Percentiles rank a stretch among this genome's conserved stretches.
These are phyloP conservation scores for Brachynemurus nebulosus DNA, from an alignment of 2,888 invertebrate species.

Conservation along the genomic window DNA sequence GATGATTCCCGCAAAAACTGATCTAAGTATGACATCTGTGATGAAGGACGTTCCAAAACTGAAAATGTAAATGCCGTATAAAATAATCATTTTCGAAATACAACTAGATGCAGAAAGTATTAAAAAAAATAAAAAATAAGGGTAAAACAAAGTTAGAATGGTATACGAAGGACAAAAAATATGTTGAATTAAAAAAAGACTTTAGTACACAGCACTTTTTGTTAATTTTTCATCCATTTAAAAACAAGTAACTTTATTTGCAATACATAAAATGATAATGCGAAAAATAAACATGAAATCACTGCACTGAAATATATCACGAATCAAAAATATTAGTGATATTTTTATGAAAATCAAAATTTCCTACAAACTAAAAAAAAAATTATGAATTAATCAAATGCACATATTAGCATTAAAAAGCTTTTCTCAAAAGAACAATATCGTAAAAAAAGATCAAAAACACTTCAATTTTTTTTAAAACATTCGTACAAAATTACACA, in stretches of 20 bases:
- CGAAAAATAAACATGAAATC: no score
- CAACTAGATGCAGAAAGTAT: slow-evolving; percentile 12
- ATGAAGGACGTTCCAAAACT: slow-evolving; percentile 81
- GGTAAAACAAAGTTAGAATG: no score
- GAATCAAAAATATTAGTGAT: no score
- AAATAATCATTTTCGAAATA: slow-evolving; percentile 13
- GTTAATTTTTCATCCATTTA: background rate
- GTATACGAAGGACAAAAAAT: no score
- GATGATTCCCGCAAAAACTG: slow-evolving; percentile 72
- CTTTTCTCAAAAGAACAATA: background rate
- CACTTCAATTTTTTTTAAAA: no score
- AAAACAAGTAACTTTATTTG: background rate
- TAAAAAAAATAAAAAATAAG: slow-evolving; percentile 6
- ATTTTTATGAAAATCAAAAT: no score
- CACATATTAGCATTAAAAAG: background rate
- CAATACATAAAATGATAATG: no score
- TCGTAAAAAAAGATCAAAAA: background rate
- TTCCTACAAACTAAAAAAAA: background rate
- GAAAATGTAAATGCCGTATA: slow-evolving; percentile 19
- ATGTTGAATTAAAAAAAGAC: no score
- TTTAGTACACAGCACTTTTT: background rate
- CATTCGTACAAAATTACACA: no score
- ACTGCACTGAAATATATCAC: no score
- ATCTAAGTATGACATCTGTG: slow-evolving; percentile 83
- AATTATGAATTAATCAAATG: slow-evolving; percentile 1